phyloP scores from a whole-genome alignment of 2,888 invertebrate genomes.

The Cabera pusaria region DNA sequence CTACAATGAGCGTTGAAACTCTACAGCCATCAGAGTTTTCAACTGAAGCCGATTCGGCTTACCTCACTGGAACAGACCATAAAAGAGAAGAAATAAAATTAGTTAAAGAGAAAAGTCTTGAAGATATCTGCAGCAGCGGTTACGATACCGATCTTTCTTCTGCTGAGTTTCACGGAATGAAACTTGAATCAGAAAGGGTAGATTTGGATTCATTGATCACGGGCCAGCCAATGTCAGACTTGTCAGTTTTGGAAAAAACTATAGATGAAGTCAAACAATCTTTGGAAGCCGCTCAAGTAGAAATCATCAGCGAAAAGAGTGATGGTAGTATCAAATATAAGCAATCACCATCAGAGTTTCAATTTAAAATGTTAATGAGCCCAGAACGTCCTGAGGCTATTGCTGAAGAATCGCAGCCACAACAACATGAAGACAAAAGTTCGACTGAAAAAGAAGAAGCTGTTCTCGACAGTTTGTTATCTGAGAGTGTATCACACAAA shows the following conservation, averaged over 20 bases:
- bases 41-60: slow-evolving; percentile 78
- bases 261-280: slow-evolving; percentile 89
- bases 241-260: slow-evolving; percentile 86
- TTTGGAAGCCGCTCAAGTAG: slow-evolving; percentile 87
- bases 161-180: slow-evolving; percentile 83
- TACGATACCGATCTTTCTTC: slow-evolving; percentile 86
- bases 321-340: slow-evolving; percentile 87
- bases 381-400: slow-evolving; percentile 83
- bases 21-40: slow-evolving; percentile 79
- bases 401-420: slow-evolving; percentile 81
- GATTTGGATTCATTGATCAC: slow-evolving; percentile 78
- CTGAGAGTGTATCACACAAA: slow-evolving; percentile 66
- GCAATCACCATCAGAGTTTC: slow-evolving; percentile 89
- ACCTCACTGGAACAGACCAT: slow-evolving; percentile 71
- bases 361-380: slow-evolving; percentile 85
- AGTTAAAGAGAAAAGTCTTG: slow-evolving; percentile 79
- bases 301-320: slow-evolving; percentile 85
- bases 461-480: slow-evolving; percentile 61
- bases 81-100: slow-evolving; percentile 72
- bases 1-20: slow-evolving; percentile 78
- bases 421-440: slow-evolving; percentile 65
- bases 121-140: slow-evolving; percentile 88
- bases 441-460: slow-evolving; percentile 47
- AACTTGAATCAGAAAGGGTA: slow-evolving; percentile 78
- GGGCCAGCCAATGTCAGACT: slow-evolving; percentile 75